These are phyloP conservation scores for Ascaphus truei DNA, from an alignment of 2,113 vertebrate species.

Conservation along the genomic window DNA sequence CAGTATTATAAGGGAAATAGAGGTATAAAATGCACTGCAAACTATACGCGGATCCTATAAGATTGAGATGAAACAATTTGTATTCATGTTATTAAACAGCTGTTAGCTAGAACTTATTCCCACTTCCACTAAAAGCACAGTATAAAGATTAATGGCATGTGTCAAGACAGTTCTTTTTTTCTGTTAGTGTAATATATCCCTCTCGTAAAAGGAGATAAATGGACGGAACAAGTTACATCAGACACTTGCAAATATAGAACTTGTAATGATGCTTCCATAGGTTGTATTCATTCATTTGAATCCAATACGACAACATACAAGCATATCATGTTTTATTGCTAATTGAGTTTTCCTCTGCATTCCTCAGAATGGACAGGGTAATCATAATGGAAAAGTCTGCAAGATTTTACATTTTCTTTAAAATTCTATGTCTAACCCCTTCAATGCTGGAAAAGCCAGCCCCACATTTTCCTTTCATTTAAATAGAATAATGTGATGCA, in stretches of 20 bases:
- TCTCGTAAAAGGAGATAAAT: conserved; percentile 34
- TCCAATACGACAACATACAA: conserved; percentile 12
- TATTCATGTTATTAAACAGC: conserved; percentile 11
- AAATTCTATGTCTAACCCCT: background rate
- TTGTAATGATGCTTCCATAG: conserved; percentile 23
- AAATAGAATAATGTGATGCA: too few relatives aligned
- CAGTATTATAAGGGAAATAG: too few relatives aligned
- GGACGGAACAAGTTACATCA: conserved; percentile 3
- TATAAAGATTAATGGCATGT: conserved; percentile 32
- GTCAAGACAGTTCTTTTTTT: background rate
- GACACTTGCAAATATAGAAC: conserved; percentile 11
- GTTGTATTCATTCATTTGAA: conserved; percentile 19
- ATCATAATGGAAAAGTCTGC: conserved; percentile 15
- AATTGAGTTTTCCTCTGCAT: conserved; percentile 27
- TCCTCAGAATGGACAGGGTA: conserved; percentile 10
- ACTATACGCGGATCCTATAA: too few relatives aligned
- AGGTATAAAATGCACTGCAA: too few relatives aligned
- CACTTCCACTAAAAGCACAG: background rate
- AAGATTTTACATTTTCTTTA: conserved; percentile 15
- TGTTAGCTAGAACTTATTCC: background rate
- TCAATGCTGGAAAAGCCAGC: too few relatives aligned
- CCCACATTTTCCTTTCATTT: too few relatives aligned
- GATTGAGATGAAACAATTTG: too few relatives aligned
- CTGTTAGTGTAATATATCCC: conserved; percentile 23
- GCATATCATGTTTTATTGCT: conserved; percentile 32